Conservation (phyloP, 1,140 invertebrate genomes). For the Gryllus bimaculatus region DNA sequence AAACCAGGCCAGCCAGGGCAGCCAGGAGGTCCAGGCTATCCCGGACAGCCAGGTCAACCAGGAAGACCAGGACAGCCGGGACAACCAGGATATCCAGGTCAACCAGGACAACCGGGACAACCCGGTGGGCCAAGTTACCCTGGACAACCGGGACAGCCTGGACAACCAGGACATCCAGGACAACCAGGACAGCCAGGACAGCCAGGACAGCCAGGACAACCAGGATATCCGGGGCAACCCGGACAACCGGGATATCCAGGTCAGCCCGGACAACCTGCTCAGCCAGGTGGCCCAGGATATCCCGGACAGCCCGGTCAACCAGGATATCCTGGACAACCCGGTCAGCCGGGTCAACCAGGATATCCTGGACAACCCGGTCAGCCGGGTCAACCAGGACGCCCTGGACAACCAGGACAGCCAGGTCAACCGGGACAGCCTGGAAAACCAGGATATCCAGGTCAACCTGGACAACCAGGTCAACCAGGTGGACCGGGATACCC, state of each 20-base stretch:
- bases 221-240: slow-evolving; percentile 14
- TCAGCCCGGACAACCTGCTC: not conserved
- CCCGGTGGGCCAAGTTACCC: slow-evolving; percentile 7
- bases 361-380: not conserved
- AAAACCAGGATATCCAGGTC: not conserved
- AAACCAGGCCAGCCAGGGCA: not conserved
- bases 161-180: slow-evolving; percentile 18
- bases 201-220: slow-evolving; percentile 15
- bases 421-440: slow-evolving; percentile 9
- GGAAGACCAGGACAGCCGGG: slow-evolving; percentile 13
- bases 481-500: slow-evolving; percentile 14
- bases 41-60: slow-evolving; percentile 10
- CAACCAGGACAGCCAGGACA: slow-evolving; percentile 13
- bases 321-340: not conserved
- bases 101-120: slow-evolving; percentile 19
- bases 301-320: slow-evolving; percentile 3
- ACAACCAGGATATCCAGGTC: slow-evolving; percentile 11
- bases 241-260: slow-evolving; percentile 9
- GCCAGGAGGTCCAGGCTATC: slow-evolving; percentile 16
- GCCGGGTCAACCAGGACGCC: not conserved
- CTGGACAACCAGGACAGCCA: not conserved
- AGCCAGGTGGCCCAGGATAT: slow-evolving; percentile 6
- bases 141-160: slow-evolving; percentile 5
- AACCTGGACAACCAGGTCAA: slow-evolving; percentile 14
- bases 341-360: slow-evolving; percentile 2